Percentiles rank a stretch among this genome's conserved stretches.
These are phyloP conservation scores for Listronotus bonariensis DNA, from an alignment of 1,140 invertebrate genomes.

Conservation along the genomic window DNA sequence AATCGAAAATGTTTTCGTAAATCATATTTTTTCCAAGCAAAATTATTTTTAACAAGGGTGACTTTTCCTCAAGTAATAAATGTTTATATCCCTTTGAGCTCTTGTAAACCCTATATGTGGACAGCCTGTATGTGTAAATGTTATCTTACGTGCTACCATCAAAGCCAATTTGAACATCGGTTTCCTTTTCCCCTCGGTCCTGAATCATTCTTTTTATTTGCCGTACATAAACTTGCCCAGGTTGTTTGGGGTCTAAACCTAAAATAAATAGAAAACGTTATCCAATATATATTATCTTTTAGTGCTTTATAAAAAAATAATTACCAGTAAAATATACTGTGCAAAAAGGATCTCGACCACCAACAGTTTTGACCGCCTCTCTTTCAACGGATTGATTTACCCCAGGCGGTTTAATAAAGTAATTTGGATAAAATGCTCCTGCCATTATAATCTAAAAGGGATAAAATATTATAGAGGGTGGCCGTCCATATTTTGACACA, in stretches of 20 bases:
- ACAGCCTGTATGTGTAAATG: too few relatives aligned
- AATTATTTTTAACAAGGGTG: too few relatives aligned
- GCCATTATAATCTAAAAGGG: conserved; percentile 68
- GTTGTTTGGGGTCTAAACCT: conserved; percentile 59
- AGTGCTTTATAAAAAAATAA: neutral
- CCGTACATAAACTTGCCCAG: conserved; percentile 58
- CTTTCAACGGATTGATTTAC: conserved; percentile 58
- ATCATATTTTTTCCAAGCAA: too few relatives aligned
- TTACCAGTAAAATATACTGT: conserved; percentile 74
- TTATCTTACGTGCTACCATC: conserved; percentile 61
- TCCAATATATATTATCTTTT: conserved; percentile 56
- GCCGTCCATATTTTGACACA: too few relatives aligned
- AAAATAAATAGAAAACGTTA: neutral
- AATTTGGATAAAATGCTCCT: conserved; percentile 92
- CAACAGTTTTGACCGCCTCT: conserved; percentile 68
- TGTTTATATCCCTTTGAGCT: too few relatives aligned
- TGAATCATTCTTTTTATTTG: conserved; percentile 41
- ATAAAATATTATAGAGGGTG: too few relatives aligned
- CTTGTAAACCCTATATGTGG: too few relatives aligned
- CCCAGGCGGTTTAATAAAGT: conserved; percentile 67
- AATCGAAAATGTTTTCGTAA: too few relatives aligned
- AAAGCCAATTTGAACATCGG: conserved; percentile 66
- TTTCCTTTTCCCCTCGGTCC: conserved; percentile 22
- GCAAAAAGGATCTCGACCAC: conserved; percentile 72
- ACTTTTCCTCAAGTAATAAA: too few relatives aligned